phyloP scores from a whole-genome alignment of 1,140 invertebrate genomes.

The Telenomus remus region DNA sequence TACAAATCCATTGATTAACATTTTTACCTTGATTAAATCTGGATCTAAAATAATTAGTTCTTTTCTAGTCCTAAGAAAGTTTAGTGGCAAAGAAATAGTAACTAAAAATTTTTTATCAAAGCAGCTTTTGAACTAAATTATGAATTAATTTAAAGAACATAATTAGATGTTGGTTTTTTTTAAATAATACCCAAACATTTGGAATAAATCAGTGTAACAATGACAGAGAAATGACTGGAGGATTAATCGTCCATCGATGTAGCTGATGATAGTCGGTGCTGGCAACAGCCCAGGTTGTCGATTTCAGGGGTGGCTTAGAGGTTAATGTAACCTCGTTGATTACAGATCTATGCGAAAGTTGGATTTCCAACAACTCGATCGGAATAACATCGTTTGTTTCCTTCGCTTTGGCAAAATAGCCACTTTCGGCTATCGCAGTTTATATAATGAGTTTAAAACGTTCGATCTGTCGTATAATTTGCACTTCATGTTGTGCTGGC shows the following conservation, averaged over 20 bases:
- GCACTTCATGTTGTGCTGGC: neutral
- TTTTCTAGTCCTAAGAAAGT: no score
- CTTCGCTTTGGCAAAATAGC: constrained; percentile 17
- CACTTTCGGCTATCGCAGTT: constrained; percentile 19
- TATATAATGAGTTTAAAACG: constrained; percentile 13
- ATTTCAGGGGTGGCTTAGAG: constrained; percentile 45
- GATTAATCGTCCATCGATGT: constrained; percentile 53
- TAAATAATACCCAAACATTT: no score
- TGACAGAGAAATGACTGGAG: constrained; percentile 49
- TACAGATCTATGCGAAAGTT: constrained; percentile 45
- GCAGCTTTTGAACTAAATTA: no score
- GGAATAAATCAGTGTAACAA: no score
- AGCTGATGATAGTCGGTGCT: constrained; percentile 63
- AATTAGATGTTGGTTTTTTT: no score
- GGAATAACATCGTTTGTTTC: constrained; percentile 34
- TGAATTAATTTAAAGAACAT: no score
- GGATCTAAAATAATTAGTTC: no score
- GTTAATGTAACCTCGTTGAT: constrained; percentile 54
- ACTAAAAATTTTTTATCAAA: no score
- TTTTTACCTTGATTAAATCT: no score
- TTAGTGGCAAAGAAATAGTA: no score
- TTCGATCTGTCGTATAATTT: constrained; percentile 1
- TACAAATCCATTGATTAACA: no score
- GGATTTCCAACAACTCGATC: constrained; percentile 38
- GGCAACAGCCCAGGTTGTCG: constrained; percentile 56